Evolutionary conservation across 2,113 vertebrate genomes (phyloP), one percentile per base, ranked within the genome.

Genomic region (Epinephelus cyanopodus): DNA sequence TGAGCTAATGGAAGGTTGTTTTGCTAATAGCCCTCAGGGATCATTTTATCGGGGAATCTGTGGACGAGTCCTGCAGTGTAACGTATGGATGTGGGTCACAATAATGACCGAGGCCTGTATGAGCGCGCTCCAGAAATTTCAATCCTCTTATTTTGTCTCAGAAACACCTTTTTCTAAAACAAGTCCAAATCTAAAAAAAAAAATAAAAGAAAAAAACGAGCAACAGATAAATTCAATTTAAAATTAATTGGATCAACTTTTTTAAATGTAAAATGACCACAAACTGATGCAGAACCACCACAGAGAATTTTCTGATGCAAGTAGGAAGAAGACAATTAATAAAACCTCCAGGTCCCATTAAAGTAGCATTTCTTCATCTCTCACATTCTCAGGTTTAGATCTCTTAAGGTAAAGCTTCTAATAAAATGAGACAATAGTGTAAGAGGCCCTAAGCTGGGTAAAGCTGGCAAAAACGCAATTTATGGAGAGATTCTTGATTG

Each of bases 1-100:
- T 2, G 7, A 45, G 68, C 58, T 84, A 77, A 85, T 77, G 73
- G 79, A 57, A 79, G 52, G 2, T 56, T 90, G 82, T 81, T 90
- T 9, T 66, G 27, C 19, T 78, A 42, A 50, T 23, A 65, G 25
- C 83, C 73, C 61, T 17, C 33, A 23, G 81, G 71, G 70, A 56
- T 64, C 2, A 0, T 83, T 66, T 85, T 61, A 77, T 86, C 67
- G 3, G 29, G 9, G 18, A 33, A 70, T 81, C 79, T 74, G 62
- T 65, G 60, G 33, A 42, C 17, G 56, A 13, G 48, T 39, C 52
- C 25, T 39, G 72, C 15, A 12, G 74, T 6, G 1, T 29, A 42
- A 65, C 19, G 71, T 58, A 45, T 62, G 42, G 58, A 81, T 77
- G 72, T 47, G 79, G 66, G 48, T 76, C 18, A 39, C 15, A 39